A percentile compares a stretch with the other conserved stretches of the same genome.
Conservation (phyloP, 1,140 invertebrate genomes). For the Drosophila obscura region DNA sequence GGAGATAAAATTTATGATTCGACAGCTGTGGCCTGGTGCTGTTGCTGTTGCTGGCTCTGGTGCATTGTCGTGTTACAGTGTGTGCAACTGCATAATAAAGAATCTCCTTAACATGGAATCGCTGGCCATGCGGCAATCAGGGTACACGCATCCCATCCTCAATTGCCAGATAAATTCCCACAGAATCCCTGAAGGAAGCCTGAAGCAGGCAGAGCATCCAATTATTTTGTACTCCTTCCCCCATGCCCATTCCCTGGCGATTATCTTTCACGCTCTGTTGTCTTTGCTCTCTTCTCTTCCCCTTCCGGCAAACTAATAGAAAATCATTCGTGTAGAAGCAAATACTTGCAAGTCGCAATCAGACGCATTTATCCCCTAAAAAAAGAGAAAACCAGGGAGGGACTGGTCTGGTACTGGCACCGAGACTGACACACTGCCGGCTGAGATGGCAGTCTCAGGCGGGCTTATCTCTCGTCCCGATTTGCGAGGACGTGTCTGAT, state of each 20-base stretch:
- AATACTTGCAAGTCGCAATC: constrained; percentile 63
- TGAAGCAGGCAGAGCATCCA: constrained; percentile 38
- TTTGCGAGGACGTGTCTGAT: background rate
- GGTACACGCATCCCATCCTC: constrained; percentile 16
- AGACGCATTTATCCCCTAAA: constrained; percentile 50
- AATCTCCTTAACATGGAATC: constrained; percentile 32
- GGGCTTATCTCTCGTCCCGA: constrained; percentile 31
- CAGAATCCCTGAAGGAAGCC: background rate
- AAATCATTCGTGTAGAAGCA: constrained; percentile 57
- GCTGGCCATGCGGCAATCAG: constrained; percentile 20
- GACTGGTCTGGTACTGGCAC: background rate
- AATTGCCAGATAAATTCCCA: constrained; percentile 18
- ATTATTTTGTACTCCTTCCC: constrained; percentile 33
- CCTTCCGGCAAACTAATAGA: constrained; percentile 42
- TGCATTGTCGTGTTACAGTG: constrained; percentile 3
- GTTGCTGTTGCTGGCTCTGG: too few relatives aligned
- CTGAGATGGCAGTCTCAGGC: constrained; percentile 3
- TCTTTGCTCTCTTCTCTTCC: constrained; percentile 1
- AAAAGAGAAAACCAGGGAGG: background rate
- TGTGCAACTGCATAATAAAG: constrained; percentile 40
- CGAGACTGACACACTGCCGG: background rate
- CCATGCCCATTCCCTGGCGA: constrained; percentile 28
- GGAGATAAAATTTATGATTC: constrained; percentile 33
- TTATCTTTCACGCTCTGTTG: constrained; percentile 38
- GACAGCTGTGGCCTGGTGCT: constrained; percentile 5